Conservation (phyloP, 2,113 vertebrate species). For the Pitta sordida region DNA sequence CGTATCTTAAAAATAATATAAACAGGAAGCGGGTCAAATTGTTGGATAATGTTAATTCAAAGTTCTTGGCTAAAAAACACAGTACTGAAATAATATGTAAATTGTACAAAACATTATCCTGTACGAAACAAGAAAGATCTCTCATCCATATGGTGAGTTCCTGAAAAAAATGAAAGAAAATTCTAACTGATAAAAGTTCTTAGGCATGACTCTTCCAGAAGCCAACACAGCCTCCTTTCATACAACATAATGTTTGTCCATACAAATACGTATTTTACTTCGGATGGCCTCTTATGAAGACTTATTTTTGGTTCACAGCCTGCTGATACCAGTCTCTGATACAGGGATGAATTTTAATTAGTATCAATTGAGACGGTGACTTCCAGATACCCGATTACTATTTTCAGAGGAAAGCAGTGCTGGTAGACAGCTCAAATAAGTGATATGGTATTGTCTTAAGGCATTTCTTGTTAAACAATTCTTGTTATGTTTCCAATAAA, state of each 20-base stretch:
- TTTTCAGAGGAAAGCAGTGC: background rate
- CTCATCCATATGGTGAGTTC: background rate
- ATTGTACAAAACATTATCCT: background rate
- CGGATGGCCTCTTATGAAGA: background rate
- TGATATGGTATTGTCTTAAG: background rate
- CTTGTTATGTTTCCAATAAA: background rate
- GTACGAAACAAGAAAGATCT: background rate
- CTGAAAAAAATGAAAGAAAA: background rate
- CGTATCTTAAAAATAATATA: background rate
- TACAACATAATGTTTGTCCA: background rate
- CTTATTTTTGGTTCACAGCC: background rate
- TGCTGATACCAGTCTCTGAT: background rate
- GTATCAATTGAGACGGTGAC: background rate
- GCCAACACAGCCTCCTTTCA: background rate
- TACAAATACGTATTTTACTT: background rate
- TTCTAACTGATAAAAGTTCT: background rate
- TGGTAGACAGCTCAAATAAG: background rate
- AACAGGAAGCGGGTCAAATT: constrained; percentile 20
- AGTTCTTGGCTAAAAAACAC: background rate
- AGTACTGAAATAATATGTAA: background rate
- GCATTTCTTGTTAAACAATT: constrained; percentile 14
- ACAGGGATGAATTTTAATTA: background rate
- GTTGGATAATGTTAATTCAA: constrained; percentile 10
- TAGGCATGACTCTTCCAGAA: background rate
- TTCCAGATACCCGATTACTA: background rate